Conservation (phyloP, 1,140 invertebrate species). For the Drosophila neocordata region DNA sequence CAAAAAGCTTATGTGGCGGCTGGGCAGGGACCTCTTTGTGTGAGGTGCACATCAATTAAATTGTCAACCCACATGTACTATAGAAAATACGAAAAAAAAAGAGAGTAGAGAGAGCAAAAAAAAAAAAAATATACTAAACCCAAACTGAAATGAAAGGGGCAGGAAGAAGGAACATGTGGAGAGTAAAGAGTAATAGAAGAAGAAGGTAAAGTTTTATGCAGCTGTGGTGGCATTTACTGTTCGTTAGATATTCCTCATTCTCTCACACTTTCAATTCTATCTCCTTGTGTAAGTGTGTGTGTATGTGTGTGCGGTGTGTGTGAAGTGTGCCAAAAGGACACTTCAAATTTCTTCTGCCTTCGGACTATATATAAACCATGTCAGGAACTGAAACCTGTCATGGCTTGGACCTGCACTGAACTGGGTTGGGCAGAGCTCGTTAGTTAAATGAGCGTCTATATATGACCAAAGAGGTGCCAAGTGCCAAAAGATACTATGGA, state of each 20-base stretch:
- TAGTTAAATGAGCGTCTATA: constrained; percentile 13
- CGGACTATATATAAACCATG: constrained; percentile 21
- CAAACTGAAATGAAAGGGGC: not conserved
- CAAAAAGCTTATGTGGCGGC: constrained; percentile 53
- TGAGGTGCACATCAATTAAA: constrained; percentile 77
- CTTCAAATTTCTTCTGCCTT: constrained; percentile 11
- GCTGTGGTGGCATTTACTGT: constrained; percentile 13
- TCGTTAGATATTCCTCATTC: constrained; percentile 20
- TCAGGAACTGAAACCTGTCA: constrained; percentile 9
- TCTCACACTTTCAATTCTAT: constrained; percentile 11
- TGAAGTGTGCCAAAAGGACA: constrained; percentile 19
- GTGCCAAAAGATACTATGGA: not conserved
- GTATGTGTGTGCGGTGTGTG: not conserved
- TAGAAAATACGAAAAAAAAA: not conserved
- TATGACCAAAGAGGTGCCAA: not conserved
- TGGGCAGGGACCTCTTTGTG: constrained; percentile 41
- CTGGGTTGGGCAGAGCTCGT: constrained; percentile 16
- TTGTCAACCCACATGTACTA: constrained; percentile 59
- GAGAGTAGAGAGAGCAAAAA: no score
- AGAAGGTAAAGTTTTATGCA: constrained; percentile 10
- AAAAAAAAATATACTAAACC: not conserved
- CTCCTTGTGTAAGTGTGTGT: not conserved
- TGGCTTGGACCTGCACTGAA: not conserved
- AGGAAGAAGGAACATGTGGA: constrained; percentile 5
- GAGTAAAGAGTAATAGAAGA: not conserved